Evolutionary conservation across 2,888 invertebrate species (phyloP), one percentile per base, ranked within the genome.

Genomic region (Agrochola macilenta): DNA sequence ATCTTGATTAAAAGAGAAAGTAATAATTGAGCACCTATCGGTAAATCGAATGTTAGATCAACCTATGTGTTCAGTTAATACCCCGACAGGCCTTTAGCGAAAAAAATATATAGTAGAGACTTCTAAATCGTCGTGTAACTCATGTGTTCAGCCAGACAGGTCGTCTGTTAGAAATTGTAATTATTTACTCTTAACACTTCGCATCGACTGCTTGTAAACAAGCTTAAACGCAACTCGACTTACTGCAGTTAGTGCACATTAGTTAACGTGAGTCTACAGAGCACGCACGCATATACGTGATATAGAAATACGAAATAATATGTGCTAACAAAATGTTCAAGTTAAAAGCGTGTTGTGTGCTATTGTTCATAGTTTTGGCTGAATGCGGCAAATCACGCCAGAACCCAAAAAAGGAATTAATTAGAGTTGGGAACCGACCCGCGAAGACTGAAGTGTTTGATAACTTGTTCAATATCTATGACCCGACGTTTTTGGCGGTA

Each of bases 391-490:
- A 83, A 70, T 70, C 90, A 76, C 91, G 92, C 77, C 90, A 90
- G 77, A 89, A 88, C 66, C 81, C 73, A 57, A 93, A 91, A 90
- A 93, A 89, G 65, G 93, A 93, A 70, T 63, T 88, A 0, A 82
- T 84, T 61, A 92, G 89, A 81, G 72, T 82, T 63, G 88, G 79
- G 66, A 91, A 90, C 71, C 90, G 89, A 69, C 84, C 86, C 43
- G 82, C 80, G 23, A 93, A 89, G 7, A 9, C 78, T 11, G 95
- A 95, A 76, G 89, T 93, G 39, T 91, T 96, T 77, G 96, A 96
- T 66, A 95, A 94, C 83, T 83, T 96, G 79, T 95, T 96, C 84
- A 94, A 94, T 78, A 89, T 97, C 49, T 96, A 95, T 82, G 97
- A 97, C 72, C 95, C 96, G 0, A 91, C 95, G 72, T 96, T 95